Base-by-base conservation (phyloP, 2,113 vertebrate species). In the Chelonoidis abingdonii region DNA sequence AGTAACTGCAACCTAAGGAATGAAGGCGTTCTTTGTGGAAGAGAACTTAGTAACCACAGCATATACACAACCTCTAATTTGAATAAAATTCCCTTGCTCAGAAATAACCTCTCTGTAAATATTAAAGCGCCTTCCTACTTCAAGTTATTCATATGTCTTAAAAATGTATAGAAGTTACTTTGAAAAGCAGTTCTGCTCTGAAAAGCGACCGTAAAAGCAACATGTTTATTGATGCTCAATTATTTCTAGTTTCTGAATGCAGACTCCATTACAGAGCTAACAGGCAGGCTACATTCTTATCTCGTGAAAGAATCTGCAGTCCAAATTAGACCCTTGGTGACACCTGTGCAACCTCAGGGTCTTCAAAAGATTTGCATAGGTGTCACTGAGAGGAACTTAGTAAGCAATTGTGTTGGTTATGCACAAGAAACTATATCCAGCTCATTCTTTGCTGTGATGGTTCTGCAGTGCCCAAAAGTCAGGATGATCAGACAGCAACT, bases 41-140 rank as follows among this genome's bases (percentile, higher is more conserved):
- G 38, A 79, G 62, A 47, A 38, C 31, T 86, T 3, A 83, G 89
- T 56, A 83, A 90, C 82, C 85, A 25, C 6, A 41, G 65, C 8
- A 44, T 2, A 6, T 21, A 31, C 8, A 54, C 65, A 57, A 87
- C 29, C 56, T 84, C 22, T 13, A 69, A 72, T 35, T 50, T 53
- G 38, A 72, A 94, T 80, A 89, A 95, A 93, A 91, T 52, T 84
- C 49, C 31, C 29, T 88, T 90, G 89, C 82, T 86, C 87, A 59
- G 44, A 93, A 90, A 21, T 7, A 27, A 47, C 76, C 44, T 27
- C 35, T 12, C 84, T 53, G 62, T 80, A 53, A 82, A 86, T 72
- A 59, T 84, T 72, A 53, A n/a, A 80, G 72, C 5, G 72, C 11
- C 35, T 4, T 80, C 84, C 62, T 16, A 79, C 88, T 80, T 93